These are phyloP conservation scores for Ictalurus furcatus DNA, from an alignment of 2,113 vertebrate species.

Conservation along the genomic window DNA sequence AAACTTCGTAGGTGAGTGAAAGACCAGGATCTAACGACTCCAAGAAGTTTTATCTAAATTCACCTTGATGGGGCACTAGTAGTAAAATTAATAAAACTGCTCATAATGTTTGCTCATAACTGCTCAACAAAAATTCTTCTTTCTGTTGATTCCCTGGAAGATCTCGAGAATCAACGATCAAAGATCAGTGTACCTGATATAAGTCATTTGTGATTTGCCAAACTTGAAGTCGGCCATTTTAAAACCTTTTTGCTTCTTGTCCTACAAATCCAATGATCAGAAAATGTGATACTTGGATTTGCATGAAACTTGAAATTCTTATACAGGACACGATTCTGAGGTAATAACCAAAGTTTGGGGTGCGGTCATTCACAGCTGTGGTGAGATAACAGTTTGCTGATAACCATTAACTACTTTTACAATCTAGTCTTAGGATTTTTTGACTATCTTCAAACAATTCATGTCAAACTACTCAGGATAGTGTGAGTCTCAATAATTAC, in stretches of 20 bases:
- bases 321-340: neutral
- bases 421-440: no score
- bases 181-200: neutral
- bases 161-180: neutral
- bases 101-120: neutral
- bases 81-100: neutral
- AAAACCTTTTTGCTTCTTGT: neutral
- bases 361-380: no score
- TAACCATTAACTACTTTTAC: no score
- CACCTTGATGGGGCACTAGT: neutral
- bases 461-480: neutral
- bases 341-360: neutral
- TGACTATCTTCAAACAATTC: no score
- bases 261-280: neutral
- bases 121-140: neutral
- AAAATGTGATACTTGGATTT: neutral
- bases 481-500: no score
- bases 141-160: neutral
- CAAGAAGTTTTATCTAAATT: neutral
- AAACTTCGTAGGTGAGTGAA: neutral
- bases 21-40: neutral
- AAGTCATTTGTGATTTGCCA: neutral
- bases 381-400: neutral
- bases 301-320: neutral
- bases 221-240: neutral